A percentile compares a stretch with the other conserved stretches of the same genome.
These are phyloP conservation scores for Hestina assimilis DNA, from an alignment of 1,140 invertebrate genomes.

Conservation along the genomic window DNA sequence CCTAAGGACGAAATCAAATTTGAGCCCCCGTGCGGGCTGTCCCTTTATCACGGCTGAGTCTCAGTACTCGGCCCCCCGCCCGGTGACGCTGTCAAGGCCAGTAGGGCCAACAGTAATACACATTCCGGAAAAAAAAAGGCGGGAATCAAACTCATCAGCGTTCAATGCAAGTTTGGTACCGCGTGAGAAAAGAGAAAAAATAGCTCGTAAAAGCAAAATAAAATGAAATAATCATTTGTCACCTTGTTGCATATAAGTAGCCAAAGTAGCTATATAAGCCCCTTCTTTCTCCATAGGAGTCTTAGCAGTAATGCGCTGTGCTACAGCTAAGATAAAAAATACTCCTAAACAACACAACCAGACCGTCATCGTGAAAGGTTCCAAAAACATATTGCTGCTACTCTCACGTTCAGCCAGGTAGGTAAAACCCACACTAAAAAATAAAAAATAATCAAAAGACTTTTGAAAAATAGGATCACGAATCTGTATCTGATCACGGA, in stretches of 20 bases:
- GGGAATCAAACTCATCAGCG: too few relatives aligned
- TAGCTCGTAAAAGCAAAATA: neutral
- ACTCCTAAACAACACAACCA: slow-evolving; percentile 52
- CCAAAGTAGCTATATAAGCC: slow-evolving; percentile 47
- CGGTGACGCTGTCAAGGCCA: too few relatives aligned
- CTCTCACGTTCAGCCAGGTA: slow-evolving; percentile 61
- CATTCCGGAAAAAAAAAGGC: too few relatives aligned
- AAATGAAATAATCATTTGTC: neutral
- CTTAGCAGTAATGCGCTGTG: slow-evolving; percentile 47
- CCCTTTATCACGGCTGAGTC: too few relatives aligned
- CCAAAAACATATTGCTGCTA: slow-evolving; percentile 61
- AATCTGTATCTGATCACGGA: too few relatives aligned
- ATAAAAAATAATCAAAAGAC: neutral
- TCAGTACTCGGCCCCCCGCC: too few relatives aligned
- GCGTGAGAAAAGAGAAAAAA: too few relatives aligned
- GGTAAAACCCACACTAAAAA: slow-evolving; percentile 55
- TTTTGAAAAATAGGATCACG: neutral
- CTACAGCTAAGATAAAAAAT: slow-evolving; percentile 36
- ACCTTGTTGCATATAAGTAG: slow-evolving; percentile 64
- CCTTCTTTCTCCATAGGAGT: slow-evolving; percentile 46
- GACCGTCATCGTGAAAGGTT: slow-evolving; percentile 49
- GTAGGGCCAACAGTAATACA: too few relatives aligned
- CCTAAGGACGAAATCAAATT: too few relatives aligned
- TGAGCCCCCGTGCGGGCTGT: too few relatives aligned
- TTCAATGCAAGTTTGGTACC: too few relatives aligned